A percentile compares a stretch with the other conserved stretches of the same genome.
These are phyloP conservation scores for Danio choprae DNA, from an alignment of 2,797 vertebrate species.

Conservation along the genomic window DNA sequence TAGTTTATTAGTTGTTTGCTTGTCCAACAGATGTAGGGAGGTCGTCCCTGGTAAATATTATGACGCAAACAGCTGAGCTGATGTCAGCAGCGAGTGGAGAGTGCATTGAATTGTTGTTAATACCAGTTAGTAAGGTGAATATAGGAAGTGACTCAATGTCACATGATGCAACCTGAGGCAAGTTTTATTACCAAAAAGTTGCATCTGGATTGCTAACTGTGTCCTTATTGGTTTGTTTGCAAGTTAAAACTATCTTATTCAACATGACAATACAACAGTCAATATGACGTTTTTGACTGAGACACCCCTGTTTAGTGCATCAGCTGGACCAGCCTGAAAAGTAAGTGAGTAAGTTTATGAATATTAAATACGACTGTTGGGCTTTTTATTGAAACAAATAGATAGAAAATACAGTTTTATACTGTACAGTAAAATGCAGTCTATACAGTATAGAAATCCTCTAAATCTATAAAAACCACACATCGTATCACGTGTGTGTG, in stretches of 20 bases:
- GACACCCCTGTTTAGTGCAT: not conserved
- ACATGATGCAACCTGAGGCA: conserved; percentile 24
- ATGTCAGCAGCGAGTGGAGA: not conserved
- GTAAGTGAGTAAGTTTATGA: no score
- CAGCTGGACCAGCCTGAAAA: not conserved
- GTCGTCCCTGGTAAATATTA: conserved; percentile 31
- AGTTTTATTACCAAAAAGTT: conserved; percentile 16
- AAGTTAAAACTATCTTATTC: not conserved
- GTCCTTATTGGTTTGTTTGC: not conserved
- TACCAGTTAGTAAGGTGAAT: not conserved
- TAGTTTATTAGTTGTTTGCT: conserved; percentile 37
- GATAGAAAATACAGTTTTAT: no score
- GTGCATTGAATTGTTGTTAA: not conserved
- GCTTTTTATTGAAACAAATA: no score
- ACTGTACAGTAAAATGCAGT: no score
- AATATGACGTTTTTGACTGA: not conserved
- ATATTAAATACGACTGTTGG: no score
- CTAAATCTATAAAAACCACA: no score
- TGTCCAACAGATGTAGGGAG: conserved; percentile 11
- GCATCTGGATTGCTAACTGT: not conserved
- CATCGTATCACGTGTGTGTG: no score
- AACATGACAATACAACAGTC: conserved; percentile 4
- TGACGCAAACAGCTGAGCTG: conserved; percentile 11
- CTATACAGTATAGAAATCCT: no score
- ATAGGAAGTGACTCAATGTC: conserved; percentile 18